Evolutionary conservation across 1,140 invertebrate species (phyloP), one percentile per base, ranked within the genome.

Genomic region (Dendrolimus punctatus): DNA sequence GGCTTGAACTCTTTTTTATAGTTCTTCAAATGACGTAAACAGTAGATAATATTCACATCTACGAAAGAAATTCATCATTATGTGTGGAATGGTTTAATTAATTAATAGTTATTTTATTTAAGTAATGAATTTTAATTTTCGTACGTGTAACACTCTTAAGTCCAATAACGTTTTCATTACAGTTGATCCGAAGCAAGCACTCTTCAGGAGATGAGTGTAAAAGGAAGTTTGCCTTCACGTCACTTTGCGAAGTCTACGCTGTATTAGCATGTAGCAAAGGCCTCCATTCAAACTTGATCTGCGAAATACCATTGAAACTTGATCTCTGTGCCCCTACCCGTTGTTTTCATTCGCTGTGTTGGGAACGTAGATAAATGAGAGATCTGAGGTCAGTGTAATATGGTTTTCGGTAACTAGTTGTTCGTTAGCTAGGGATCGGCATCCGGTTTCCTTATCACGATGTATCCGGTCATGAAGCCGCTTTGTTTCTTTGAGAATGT

Each of bases 371-470:
- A 23, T 23, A 50, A n/a, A 37, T 36, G 40, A 5, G 43, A 8
- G 4, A 39, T 9, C 41, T 6, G 38, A 41, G 64, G 44, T 66
- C 67, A 50, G 36, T 44, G 36, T n/a, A 40, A 23, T 41, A 37
- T 67, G 63, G 64, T 53, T 42, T 55, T 43, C 55, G 53, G 43
- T 60, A 64, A 64, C 63, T 73, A 70, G 71, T 66, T 63, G 60
- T 66, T 79, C 71, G 73, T 79, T 79, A 78, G 64, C 57, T 49
- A 40, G 68, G 60, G 63, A 61, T 68, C 58, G 55, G 68, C 67
- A 67, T 79, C 76, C 73, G 71, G 76, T 73, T 73, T 74, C 67
- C 71, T 72, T 74, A 79, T 79, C 69, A 76, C 66, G 62, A 40
- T 50, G 46, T 58, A 60, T 76, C 73, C 73, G 71, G 66, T 49